Base-by-base conservation (phyloP, 2,113 vertebrate genomes). In the Alethe castanea region DNA sequence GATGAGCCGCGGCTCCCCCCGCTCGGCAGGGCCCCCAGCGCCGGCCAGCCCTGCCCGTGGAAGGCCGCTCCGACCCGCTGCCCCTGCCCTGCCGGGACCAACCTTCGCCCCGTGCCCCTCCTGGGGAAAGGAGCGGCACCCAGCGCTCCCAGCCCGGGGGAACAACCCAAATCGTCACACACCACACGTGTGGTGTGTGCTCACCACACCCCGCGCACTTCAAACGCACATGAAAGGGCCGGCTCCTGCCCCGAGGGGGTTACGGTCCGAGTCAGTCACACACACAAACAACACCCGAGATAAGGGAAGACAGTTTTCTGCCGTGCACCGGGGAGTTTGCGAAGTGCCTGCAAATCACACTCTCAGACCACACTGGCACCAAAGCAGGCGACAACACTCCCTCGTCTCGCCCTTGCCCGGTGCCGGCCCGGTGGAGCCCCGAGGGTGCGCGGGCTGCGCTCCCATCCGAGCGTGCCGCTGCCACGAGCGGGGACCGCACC, bases 171-270 rank as follows among this genome's bases (percentile, higher is more conserved):
- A 8, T 3, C 40, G 65, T 52, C 56, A 17, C 69, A 35, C 47
- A 4, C 12, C 25, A 35, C 35, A 35, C 35, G 35, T 35, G 35
- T 35, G 35, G 35, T 35, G 35, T 35, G 62, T 8, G 29, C 20
- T 57, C 44, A n/a, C 57, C 76, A 15, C 74, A 56, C 28, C 31
- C 17, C 3, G 65, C 11, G 71, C 70, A 33, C 91, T 87, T 84
- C 81, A 64, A 60, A 81, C 76, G 77, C 82, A 53, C 76, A 18
- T 12, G 48, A 90, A 81, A 83, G 82, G 45, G 14, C 38, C 24
- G 5, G 67, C 61, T 66, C 69, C 77, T 92, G 91, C 65, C 80
- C 86, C 9, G 57, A 76, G 89, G 70, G 81, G 69, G 64, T 83
- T 78, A 81, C 25, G 17, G 26, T 36, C 83, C 24, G 48, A 65